Conservation (phyloP, 2,797 vertebrate species). For the Pangasius macronema region DNA sequence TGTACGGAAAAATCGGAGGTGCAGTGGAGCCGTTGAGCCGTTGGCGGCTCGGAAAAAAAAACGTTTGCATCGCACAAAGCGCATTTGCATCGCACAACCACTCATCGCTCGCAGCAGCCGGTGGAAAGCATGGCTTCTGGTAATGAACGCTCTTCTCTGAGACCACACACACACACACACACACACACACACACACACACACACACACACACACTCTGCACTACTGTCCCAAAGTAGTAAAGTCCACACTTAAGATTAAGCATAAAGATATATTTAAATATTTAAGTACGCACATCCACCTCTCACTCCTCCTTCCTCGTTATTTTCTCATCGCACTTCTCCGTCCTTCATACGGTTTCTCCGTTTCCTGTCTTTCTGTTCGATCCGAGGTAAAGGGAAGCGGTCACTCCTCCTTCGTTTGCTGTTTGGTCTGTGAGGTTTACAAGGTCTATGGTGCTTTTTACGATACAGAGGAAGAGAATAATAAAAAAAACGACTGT, state of each 20-base stretch:
- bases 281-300: background rate
- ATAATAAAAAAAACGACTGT: background rate
- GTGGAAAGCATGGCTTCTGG: slow-evolving; percentile 39
- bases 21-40: background rate
- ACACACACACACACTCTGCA: slow-evolving; percentile 14
- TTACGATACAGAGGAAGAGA: background rate
- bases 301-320: too few relatives aligned
- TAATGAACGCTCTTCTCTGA: slow-evolving; percentile 54
- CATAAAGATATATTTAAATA: background rate
- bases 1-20: slow-evolving; percentile 5
- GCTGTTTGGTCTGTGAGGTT: background rate
- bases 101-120: background rate
- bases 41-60: background rate
- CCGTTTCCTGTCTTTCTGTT: background rate
- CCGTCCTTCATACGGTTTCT: background rate
- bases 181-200: slow-evolving; percentile 29
- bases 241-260: background rate
- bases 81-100: slow-evolving; percentile 13
- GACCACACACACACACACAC: slow-evolving; percentile 36
- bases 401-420: background rate
- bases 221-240: background rate
- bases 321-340: background rate
- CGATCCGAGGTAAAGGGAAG: background rate
- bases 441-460: background rate
- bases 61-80: slow-evolving; percentile 8